These are phyloP conservation scores for Cyclina sinensis DNA, from an alignment of 1,140 invertebrate species.

Conservation along the genomic window DNA sequence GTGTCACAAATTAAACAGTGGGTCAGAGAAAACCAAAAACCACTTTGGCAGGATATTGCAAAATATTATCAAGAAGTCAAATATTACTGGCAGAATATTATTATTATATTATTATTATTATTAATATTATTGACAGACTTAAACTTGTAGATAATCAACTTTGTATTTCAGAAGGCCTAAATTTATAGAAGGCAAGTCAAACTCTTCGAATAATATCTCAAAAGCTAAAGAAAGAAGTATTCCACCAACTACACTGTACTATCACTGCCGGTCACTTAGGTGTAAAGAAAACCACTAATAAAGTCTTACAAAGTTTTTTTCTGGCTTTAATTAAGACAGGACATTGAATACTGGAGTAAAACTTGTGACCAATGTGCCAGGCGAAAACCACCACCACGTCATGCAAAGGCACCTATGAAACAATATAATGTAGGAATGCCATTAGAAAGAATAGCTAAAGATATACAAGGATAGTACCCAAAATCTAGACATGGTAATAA, in stretches of 20 bases:
- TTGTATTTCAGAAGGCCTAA: neutral
- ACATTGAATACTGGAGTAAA: constrained; percentile 23
- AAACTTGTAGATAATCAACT: neutral
- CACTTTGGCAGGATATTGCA: constrained; percentile 21
- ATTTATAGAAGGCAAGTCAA: neutral
- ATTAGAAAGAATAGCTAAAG: constrained; percentile 68
- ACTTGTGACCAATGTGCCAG: constrained; percentile 15
- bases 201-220: neutral
- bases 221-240: neutral
- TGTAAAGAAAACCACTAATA: neutral
- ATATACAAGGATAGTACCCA: constrained; percentile 74
- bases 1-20: neutral
- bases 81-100: constrained; percentile 50
- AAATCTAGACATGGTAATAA: constrained; percentile 66
- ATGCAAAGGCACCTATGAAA: neutral
- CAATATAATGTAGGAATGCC: constrained; percentile 26
- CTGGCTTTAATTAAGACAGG: neutral
- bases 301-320: constrained; percentile 25
- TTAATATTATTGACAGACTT: neutral
- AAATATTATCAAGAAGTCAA: neutral
- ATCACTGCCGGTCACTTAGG: constrained; percentile 9
- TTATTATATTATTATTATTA: no score
- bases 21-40: neutral
- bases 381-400: neutral
- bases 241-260: neutral